A percentile compares a stretch with the other conserved stretches of the same genome.
Conservation (phyloP, 2,113 vertebrate species). For the Gulo gulo region DNA sequence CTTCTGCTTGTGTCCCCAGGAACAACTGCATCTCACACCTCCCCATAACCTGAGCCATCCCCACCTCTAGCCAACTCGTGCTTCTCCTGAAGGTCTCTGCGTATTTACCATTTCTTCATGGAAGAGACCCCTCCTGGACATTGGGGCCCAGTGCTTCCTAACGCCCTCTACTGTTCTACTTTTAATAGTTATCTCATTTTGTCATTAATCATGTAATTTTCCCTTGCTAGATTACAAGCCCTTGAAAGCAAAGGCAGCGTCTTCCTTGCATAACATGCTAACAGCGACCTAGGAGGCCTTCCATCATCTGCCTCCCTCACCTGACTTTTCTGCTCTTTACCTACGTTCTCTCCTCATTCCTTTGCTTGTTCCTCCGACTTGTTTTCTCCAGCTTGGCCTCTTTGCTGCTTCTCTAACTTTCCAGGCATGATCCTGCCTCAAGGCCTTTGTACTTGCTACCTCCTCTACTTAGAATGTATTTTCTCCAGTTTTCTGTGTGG, state of each 20-base stretch:
- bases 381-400: not conserved
- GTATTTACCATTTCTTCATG: not conserved
- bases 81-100: not conserved
- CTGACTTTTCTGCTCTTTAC: not conserved
- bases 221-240: not conserved
- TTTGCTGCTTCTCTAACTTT: not conserved
- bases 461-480: not conserved
- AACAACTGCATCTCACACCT: not conserved
- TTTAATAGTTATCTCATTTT: not conserved
- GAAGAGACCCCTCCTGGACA: not conserved
- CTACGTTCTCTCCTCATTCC: not conserved
- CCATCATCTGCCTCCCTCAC: not conserved
- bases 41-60: accelerated
- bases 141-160: not conserved
- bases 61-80: not conserved
- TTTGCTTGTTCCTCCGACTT: not conserved
- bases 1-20: not conserved
- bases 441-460: not conserved
- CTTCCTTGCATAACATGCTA: not conserved
- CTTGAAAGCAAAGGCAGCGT: not conserved
- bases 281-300: not conserved
- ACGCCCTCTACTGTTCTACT: not conserved
- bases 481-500: not conserved
- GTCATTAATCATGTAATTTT: not conserved
- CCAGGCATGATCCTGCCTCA: not conserved